A percentile compares a stretch with the other conserved stretches of the same genome.
phyloP scores from a whole-genome alignment of 2,797 vertebrate genomes.

The Luscinia luscinia region DNA sequence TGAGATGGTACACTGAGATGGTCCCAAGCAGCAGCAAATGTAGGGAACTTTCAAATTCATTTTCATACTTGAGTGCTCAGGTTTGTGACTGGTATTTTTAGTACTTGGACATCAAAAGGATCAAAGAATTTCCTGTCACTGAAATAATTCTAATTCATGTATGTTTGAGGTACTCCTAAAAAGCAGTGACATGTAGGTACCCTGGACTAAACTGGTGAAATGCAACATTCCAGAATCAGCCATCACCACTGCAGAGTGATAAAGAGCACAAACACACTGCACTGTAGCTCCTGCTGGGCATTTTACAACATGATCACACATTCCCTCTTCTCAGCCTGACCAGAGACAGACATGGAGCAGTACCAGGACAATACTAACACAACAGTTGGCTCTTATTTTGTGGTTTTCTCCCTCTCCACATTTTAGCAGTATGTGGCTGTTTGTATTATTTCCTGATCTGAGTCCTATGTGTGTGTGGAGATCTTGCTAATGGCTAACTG shows the following conservation, averaged over 20 bases:
- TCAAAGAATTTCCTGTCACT: neutral
- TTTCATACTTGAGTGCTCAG: neutral
- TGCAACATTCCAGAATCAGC: neutral
- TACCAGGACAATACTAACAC: neutral
- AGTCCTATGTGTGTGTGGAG: neutral
- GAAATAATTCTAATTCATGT: neutral
- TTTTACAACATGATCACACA: neutral
- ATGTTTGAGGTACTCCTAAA: neutral
- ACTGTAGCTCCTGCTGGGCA: neutral
- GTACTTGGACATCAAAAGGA: neutral
- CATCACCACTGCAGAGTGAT: neutral
- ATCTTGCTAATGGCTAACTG: conserved; percentile 26
- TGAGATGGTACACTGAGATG: neutral
- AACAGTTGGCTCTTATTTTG: neutral
- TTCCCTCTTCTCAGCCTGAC: neutral
- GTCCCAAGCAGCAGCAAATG: neutral
- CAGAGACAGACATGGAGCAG: neutral
- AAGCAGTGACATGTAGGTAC: neutral
- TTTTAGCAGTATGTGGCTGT: neutral
- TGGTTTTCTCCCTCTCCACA: neutral
- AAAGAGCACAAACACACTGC: neutral
- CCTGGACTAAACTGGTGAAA: neutral
- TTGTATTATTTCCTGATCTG: neutral
- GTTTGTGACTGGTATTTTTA: neutral
- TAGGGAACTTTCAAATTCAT: neutral